These are phyloP conservation scores for Camponotus pennsylvanicus DNA, from an alignment of 1,140 invertebrate species.

Conservation along the genomic window DNA sequence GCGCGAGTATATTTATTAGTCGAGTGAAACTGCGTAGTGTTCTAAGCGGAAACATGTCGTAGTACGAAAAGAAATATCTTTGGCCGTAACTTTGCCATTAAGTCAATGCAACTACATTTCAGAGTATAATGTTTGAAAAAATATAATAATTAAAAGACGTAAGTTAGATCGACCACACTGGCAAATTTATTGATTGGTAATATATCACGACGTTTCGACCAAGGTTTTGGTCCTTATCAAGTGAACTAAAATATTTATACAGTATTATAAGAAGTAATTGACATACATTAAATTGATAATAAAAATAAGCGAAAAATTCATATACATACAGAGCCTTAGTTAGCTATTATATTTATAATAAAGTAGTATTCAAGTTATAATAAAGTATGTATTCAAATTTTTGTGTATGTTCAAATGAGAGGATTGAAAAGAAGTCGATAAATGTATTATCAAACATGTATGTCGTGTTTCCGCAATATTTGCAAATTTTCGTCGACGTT, in stretches of 20 bases:
- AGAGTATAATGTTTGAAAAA: not conserved
- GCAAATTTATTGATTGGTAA: no score
- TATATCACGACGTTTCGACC: no score
- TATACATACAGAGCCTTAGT: no score
- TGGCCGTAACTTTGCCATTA: constrained; percentile 47
- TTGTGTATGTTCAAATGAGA: not conserved
- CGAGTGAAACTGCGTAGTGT: constrained; percentile 37
- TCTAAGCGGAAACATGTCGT: constrained; percentile 15
- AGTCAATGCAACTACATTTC: constrained; percentile 23
- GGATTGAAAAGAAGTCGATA: not conserved
- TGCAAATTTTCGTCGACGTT: constrained; percentile 5
- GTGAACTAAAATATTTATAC: no score
- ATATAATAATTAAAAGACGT: constrained; percentile 28
- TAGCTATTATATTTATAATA: no score
- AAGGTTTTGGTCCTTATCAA: no score
- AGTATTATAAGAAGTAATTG: no score
- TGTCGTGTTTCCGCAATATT: not conserved
- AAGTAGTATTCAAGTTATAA: no score
- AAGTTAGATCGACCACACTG: no score
- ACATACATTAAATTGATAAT: no score
- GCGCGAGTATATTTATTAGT: constrained; percentile 61
- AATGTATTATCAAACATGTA: not conserved
- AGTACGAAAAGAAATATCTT: constrained; percentile 46
- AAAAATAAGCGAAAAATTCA: no score
- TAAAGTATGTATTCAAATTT: not conserved